Evolutionary conservation across 2,797 vertebrate genomes (phyloP), one percentile per base, ranked within the genome.

Genomic region (Notolepis coatsorum): DNA sequence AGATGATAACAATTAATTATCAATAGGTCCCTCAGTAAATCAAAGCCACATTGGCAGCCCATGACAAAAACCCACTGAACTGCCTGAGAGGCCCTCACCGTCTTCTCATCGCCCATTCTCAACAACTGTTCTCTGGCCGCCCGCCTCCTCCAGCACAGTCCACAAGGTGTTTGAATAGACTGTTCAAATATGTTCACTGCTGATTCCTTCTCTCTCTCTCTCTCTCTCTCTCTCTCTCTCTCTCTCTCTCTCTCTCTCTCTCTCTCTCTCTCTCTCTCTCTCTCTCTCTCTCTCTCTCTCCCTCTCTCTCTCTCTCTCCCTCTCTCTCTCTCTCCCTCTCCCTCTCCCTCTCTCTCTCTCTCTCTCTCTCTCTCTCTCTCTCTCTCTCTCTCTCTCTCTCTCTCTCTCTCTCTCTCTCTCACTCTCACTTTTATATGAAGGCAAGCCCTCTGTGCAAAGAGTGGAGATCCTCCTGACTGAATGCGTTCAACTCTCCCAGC

Each of bases 1-100:
- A 94, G 93, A 94, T 93, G 93, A 94, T 92, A 88, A n/a, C 89
- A 87, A 93, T 93, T 91, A 94, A 94, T 93, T 93, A 94, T 93
- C 93, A 88, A 94, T 94, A 91, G 86, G 84, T 91, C 85, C 87
- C 68, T 88, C 88, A 86, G 87, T 90, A 91, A 92, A 94, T 93
- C 92, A 93, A 93, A 93, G 93, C 89, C 88, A 88, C 85, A 88
- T 92, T 93, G 92, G 91, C 92, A 91, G 84, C 66, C 20, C 68
- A 80, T 88, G 75, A 89, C 87, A 91, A 91, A 86, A 69, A 52
- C 42, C 71, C 66, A 80, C 60, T 75, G 78, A 84, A 84, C 71
- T 69, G 83, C 83, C 87, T 84, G 63, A 61, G 27, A 82, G 75
- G n/a, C 87, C 87, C 71, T 71, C 64, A 79, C 76, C 85, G 86